phyloP scores from a whole-genome alignment of 2,888 invertebrate species.

The Drosophila anceps region DNA sequence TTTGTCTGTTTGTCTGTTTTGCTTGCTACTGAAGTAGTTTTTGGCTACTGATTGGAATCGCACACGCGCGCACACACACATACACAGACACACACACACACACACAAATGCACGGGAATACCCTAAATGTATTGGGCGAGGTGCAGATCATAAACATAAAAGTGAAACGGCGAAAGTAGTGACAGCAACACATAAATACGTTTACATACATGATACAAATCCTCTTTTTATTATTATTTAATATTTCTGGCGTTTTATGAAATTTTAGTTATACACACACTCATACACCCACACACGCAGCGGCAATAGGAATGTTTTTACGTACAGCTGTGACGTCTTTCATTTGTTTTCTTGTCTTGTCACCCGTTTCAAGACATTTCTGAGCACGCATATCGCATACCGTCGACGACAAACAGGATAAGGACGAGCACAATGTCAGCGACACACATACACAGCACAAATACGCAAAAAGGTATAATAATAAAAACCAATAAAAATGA shows the following conservation, averaged over 20 bases:
- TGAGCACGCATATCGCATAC: constrained; percentile 75
- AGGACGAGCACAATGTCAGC: constrained; percentile 14
- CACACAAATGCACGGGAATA: constrained; percentile 1
- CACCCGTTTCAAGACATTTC: constrained; percentile 61
- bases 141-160: constrained; percentile 64
- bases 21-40: constrained; percentile 62
- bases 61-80: no score
- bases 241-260: constrained; percentile 72
- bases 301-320: constrained; percentile 55
- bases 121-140: constrained; percentile 30
- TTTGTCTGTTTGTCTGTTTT: constrained; percentile 32
- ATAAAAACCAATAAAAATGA: constrained; percentile 81
- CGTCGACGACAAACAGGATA: constrained; percentile 43
- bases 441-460: constrained; percentile 12
- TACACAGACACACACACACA: constrained; percentile 40
- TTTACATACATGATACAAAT: constrained; percentile 61
- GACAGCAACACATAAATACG: constrained; percentile 68
- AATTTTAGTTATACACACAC: constrained; percentile 64
- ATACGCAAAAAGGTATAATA: constrained; percentile 74
- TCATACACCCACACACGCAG: constrained; percentile 26
- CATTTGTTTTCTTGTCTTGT: constrained; percentile 12
- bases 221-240: constrained; percentile 74
- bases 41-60: constrained; percentile 74
- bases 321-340: constrained; percentile 49
- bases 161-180: constrained; percentile 62